These are phyloP conservation scores for Brachystomella parvula DNA, from an alignment of 1,140 invertebrate species.

Conservation along the genomic window DNA sequence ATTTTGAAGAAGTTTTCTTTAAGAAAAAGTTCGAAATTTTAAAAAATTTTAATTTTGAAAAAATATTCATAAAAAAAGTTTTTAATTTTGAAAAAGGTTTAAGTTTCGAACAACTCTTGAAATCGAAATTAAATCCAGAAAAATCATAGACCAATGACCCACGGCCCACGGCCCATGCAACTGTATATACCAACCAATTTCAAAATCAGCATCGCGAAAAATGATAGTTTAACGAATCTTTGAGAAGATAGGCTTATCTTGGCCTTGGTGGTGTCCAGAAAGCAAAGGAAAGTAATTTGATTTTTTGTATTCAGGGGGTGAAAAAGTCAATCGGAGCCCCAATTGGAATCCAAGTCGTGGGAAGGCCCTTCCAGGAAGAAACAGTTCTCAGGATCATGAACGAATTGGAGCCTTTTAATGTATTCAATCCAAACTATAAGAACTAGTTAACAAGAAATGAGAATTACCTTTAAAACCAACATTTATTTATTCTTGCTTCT, in stretches of 20 bases:
- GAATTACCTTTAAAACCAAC: no score
- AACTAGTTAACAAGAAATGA: neutral
- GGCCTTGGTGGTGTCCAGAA: no score
- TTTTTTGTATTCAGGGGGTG: conserved; percentile 16
- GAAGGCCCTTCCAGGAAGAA: conserved; percentile 43
- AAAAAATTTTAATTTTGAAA: no score
- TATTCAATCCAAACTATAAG: neutral
- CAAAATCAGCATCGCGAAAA: no score
- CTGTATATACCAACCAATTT: no score
- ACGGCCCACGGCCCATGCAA: neutral
- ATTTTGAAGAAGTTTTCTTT: neutral
- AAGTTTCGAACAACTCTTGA: neutral
- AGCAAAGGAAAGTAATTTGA: neutral
- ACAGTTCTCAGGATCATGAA: conserved; percentile 39
- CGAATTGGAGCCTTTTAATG: conserved; percentile 30
- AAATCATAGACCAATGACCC: no score
- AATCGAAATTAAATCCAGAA: neutral
- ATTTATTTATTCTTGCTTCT: no score
- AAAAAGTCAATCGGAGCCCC: conserved; percentile 39
- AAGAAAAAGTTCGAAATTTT: no score
- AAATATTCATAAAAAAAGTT: no score
- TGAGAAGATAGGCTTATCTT: no score
- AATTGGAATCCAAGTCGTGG: conserved; percentile 42
- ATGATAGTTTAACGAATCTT: no score
- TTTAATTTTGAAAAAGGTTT: no score